These are phyloP conservation scores for Mustela nigripes DNA, from an alignment of 2,113 vertebrate genomes.

Conservation along the genomic window DNA sequence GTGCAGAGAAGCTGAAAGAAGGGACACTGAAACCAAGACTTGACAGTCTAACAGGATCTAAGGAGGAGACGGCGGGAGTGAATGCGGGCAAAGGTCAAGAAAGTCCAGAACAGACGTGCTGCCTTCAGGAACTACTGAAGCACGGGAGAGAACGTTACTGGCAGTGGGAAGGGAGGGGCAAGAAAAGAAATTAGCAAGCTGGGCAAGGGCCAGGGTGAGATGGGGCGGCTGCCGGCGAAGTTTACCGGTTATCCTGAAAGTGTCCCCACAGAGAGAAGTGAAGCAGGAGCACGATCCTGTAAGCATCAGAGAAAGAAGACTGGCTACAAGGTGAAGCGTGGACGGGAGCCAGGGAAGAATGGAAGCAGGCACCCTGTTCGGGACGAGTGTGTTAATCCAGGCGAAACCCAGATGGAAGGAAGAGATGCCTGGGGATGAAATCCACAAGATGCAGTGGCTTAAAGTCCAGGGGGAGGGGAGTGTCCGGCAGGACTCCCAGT, in stretches of 20 bases:
- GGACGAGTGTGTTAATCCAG: neutral
- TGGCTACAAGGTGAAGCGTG: neutral
- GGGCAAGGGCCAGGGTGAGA: neutral
- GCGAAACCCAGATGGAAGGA: neutral
- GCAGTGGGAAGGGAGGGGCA: neutral
- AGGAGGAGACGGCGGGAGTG: neutral
- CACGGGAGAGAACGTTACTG: neutral
- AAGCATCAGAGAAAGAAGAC: neutral
- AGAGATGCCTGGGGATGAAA: neutral
- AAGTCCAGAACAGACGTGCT: rapidly evolving
- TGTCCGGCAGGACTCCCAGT: rapidly evolving
- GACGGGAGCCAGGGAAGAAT: rapidly evolving
- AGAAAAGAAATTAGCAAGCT: neutral
- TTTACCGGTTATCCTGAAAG: neutral
- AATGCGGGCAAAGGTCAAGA: neutral
- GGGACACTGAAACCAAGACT: neutral
- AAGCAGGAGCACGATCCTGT: neutral
- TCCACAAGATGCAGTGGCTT: neutral
- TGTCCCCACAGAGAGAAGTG: neutral
- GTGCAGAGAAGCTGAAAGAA: neutral
- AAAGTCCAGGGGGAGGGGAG: neutral
- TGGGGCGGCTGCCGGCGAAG: rapidly evolving
- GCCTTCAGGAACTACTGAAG: neutral
- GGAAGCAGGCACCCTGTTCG: neutral
- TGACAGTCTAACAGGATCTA: neutral